Percentiles rank a stretch among this genome's conserved stretches.
phyloP scores from a whole-genome alignment of 2,113 vertebrate species.

The Clarias gariepinus region DNA sequence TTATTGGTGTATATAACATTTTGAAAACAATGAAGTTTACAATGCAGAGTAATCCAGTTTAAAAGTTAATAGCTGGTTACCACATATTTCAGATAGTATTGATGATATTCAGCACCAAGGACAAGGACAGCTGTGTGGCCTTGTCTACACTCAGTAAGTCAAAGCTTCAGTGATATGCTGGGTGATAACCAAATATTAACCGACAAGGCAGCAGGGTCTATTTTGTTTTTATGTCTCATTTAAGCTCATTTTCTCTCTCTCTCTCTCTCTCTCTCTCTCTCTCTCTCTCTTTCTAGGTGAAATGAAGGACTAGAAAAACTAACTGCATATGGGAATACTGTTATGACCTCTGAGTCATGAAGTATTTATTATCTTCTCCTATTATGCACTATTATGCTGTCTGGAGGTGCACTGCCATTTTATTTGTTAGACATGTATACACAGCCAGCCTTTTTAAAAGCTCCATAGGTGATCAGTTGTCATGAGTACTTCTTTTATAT shows the following conservation, averaged over 20 bases:
- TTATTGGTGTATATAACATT: background rate
- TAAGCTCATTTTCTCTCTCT: background rate
- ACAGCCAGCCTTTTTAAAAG: background rate
- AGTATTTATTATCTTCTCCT: constrained; percentile 18
- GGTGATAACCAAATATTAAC: background rate
- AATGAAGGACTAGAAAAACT: constrained; percentile 1
- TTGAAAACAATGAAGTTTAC: background rate
- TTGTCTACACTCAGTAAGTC: background rate
- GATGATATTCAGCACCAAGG: constrained; percentile 34
- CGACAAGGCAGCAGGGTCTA: background rate
- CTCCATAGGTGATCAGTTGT: background rate
- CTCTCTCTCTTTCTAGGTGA: background rate
- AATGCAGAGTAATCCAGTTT: background rate
- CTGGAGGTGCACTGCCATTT: background rate
- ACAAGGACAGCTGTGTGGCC: background rate
- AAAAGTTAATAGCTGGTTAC: background rate
- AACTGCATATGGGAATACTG: constrained; percentile 23
- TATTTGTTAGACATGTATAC: constrained; percentile 9
- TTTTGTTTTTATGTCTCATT: background rate
- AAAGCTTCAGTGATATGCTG: background rate
- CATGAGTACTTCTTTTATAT: background rate
- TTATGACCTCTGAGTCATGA: constrained; percentile 21
- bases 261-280: constrained; percentile 31
- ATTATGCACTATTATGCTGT: background rate
- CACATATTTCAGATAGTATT: background rate